Conservation (phyloP, 2,113 vertebrate species). For the Gila orcuttii region DNA sequence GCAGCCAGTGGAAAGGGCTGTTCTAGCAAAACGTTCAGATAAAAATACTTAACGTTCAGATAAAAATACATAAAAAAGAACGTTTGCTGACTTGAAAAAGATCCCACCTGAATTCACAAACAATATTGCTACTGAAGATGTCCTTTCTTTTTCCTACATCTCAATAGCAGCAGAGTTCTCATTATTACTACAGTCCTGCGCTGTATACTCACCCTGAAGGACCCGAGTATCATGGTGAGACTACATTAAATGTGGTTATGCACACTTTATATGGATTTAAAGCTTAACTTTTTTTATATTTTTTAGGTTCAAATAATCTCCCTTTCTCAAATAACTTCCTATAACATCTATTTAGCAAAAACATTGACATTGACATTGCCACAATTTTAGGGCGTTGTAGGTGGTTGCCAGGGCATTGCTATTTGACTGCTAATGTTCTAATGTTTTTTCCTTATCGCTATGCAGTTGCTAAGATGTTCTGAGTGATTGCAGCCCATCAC, state of each 20-base stretch:
- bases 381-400: no score
- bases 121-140: background rate
- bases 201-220: slow-evolving; percentile 70
- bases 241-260: background rate
- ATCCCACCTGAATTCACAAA: background rate
- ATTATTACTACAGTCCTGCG: slow-evolving; percentile 69
- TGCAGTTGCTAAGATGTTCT: no score
- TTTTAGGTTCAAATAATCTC: background rate
- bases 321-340: background rate
- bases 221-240: slow-evolving; percentile 59
- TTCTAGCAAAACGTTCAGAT: slow-evolving; percentile 1
- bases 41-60: background rate
- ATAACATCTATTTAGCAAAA: background rate
- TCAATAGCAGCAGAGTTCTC: slow-evolving; percentile 66
- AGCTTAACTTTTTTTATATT: background rate
- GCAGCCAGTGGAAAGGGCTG: background rate
- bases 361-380: no score
- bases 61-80: background rate
- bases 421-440: no score
- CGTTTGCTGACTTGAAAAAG: background rate
- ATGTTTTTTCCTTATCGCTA: no score
- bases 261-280: slow-evolving; percentile 1
- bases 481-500: no score
- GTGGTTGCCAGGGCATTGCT: no score
- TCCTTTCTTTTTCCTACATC: slow-evolving; percentile 33